Base-by-base conservation (phyloP, 2,888 invertebrate genomes). In the Napeogenes sylphis region DNA sequence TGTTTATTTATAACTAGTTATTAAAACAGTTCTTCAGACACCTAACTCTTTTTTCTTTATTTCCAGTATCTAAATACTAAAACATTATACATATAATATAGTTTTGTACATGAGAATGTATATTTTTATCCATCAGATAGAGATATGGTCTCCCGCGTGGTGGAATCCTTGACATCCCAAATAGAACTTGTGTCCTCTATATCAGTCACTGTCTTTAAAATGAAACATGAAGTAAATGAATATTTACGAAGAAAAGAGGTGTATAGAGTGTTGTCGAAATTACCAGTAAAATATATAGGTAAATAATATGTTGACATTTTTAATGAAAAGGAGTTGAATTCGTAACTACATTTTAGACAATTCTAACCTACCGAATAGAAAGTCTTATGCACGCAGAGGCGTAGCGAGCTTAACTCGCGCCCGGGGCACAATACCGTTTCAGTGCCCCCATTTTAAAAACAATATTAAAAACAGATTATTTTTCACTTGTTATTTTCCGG, bases 61-160 rank as follows among this genome's bases (percentile, higher is more conserved):
- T n/a, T n/a, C n/a, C n/a, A n/a, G n/a, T n/a, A n/a, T n/a, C n/a
- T n/a, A n/a, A n/a, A n/a, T n/a, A n/a, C n/a, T n/a, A n/a, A n/a
- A n/a, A n/a, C n/a, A n/a, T 21, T 21, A 1, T 21, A 21, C 21
- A 21, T 21, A 21, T 21, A 21, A 21, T 21, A 21, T 21, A 21
- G 21, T 21, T 21, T 21, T 21, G 21, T 21, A 21, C 21, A 21
- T 1, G 21, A 21, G 0, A 21, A 21, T 21, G 21, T 21, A 51
- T 10, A 51, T 8, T 38, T 14, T 59, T 14, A 8, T 42, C 45
- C 53, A 32, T 53, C 75, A 94, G 94, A 82, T 75, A 88, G 92
- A 14, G 94, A 94, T 73, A 92, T 92, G 87, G 90, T 94, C n/a
- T 92, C 93, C 12, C 87, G 92, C n/a, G 92, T 94, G 33, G 87